Conservation (phyloP, 2,113 vertebrate species). For the Neopipo cinnamomea region DNA sequence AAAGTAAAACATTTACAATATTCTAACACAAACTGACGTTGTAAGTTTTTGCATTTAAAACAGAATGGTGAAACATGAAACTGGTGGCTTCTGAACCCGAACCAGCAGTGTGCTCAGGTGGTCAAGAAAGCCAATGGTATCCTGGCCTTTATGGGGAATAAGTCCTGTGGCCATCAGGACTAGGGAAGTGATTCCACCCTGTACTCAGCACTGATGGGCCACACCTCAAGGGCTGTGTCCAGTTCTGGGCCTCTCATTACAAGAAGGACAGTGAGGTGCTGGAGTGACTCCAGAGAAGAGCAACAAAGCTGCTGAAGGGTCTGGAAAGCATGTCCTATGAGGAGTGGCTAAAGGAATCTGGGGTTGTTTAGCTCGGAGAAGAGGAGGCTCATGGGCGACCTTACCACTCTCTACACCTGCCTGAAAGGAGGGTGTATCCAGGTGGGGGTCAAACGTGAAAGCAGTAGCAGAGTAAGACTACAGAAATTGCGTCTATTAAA, state of each 20-base stretch:
- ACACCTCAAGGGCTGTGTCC: fast-evolving
- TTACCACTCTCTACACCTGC: background rate
- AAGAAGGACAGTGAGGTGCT: background rate
- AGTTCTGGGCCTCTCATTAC: background rate
- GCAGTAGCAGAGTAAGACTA: background rate
- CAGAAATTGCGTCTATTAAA: background rate
- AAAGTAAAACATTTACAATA: background rate
- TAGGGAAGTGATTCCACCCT: background rate
- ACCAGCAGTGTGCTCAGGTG: no score
- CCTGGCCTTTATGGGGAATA: background rate
- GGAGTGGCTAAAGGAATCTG: fast-evolving
- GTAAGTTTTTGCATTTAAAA: background rate
- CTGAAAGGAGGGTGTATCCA: background rate
- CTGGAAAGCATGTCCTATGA: background rate
- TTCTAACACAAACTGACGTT: background rate
- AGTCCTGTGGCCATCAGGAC: background rate
- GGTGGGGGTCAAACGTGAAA: background rate
- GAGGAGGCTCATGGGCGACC: background rate
- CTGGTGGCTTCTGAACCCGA: background rate
- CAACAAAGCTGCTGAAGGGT: background rate
- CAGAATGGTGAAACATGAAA: background rate
- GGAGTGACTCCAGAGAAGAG: background rate
- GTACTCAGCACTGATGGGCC: background rate
- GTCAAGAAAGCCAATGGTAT: background rate
- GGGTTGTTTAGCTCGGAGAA: background rate